Base-by-base conservation (phyloP, 1,140 invertebrate species). In the Pissodes strobi region DNA sequence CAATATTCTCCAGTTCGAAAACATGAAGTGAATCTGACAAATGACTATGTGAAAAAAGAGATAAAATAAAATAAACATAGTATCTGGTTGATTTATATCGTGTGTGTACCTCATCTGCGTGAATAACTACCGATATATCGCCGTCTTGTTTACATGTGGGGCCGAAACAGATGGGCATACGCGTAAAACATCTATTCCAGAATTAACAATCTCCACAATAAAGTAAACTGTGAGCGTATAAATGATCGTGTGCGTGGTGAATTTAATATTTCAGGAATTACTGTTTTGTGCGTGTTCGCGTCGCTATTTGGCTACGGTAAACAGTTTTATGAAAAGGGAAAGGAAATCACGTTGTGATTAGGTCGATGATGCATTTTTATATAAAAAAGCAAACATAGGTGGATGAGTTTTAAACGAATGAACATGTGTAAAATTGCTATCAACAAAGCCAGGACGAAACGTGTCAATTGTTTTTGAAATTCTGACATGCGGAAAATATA, bases 181-280 rank as follows among this genome's bases (percentile, higher is more conserved):
- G 19, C 53, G 53, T 57, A 41, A 37, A 51, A 51, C 18, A 55
- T 55, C 34, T 25, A 25, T 57, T 57, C 39, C 53, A 57, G 53
- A 25, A 41, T 43, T 43, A 57, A 38, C 51, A 49, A 13, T 49
- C 22, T 17, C 17, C 2, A 12, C 53, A 30, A 22, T 43, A 15
- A 27, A 9, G 15, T 57, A 57, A 57, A 57, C 53, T 57, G 53
- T 45, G 53, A 57, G 23, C 21, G 2, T 43, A 57, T 22, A 57
- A 57, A 57, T 57, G 53, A 52, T 34, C 23, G 6, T n/a, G 13
- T 30, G 25, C 13, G 8, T 49, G 12, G 25, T 5, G 9, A n/a
- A 30, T 25, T 49, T 49, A 49, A 49, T 49, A 22, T 45, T 45
- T 45, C 41, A 19, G 41, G 41, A 45, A 45, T 45, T 45, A 43